These are phyloP conservation scores for Bradysia coprophila DNA, from an alignment of 1,140 invertebrate genomes.

Conservation along the genomic window DNA sequence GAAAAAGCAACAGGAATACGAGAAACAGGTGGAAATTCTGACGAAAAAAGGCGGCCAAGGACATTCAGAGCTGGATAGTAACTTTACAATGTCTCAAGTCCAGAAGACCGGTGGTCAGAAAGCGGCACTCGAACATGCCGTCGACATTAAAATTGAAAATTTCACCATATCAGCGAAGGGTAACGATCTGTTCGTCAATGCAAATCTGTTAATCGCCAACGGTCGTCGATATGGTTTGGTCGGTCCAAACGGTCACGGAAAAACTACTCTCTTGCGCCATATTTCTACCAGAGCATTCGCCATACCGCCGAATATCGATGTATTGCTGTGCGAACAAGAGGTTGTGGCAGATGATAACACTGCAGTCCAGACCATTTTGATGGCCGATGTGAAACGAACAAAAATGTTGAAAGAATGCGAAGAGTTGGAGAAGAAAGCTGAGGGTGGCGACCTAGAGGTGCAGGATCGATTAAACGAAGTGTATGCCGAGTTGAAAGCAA, in stretches of 20 bases:
- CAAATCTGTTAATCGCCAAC: constrained; percentile 82
- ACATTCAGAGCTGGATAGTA: constrained; percentile 72
- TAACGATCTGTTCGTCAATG: constrained; percentile 95
- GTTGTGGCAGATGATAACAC: constrained; percentile 83
- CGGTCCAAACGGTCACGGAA: constrained; percentile 97
- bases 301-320: constrained; percentile 93
- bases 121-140: constrained; percentile 76
- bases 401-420: constrained; percentile 67
- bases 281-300: constrained; percentile 73
- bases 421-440: constrained; percentile 52
- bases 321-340: constrained; percentile 97
- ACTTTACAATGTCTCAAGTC: constrained; percentile 93
- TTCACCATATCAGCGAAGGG: constrained; percentile 96
- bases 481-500: constrained; percentile 88
- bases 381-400: constrained; percentile 78
- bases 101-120: constrained; percentile 70
- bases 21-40: constrained; percentile 75
- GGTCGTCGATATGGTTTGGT: constrained; percentile 93
- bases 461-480: constrained; percentile 76
- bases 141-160: constrained; percentile 97
- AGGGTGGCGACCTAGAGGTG: constrained; percentile 40
- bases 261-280: constrained; percentile 94
- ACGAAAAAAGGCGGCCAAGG: constrained; percentile 76
- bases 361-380: constrained; percentile 83
- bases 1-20: constrained; percentile 83